Evolutionary conservation across 2,888 invertebrate genomes (phyloP).

Genomic region (Dicycla oo): DNA sequence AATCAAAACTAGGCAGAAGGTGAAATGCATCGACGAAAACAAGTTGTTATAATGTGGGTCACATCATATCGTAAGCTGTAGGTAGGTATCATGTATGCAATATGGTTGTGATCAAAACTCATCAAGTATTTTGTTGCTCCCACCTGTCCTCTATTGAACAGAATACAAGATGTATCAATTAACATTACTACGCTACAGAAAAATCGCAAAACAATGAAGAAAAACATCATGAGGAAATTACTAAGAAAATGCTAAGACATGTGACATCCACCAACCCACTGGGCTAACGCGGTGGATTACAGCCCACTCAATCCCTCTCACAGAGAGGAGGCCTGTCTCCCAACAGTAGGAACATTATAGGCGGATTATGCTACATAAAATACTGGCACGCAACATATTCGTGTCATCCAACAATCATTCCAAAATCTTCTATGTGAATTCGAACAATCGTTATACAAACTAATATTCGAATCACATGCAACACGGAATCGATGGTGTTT

Average conservation of each 20-base stretch:
- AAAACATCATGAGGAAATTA: too few species aligned
- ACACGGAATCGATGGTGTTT: conserved; percentile 53
- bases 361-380: not conserved
- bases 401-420: conserved; percentile 23
- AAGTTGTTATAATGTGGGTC: conserved; percentile 40
- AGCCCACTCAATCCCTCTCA: too few species aligned
- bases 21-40: conserved; percentile 39
- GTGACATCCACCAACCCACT: too few species aligned
- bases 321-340: too few species aligned
- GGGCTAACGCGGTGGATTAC: too few species aligned
- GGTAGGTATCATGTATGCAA: conserved; percentile 5
- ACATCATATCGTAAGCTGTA: conserved; percentile 21
- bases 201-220: not conserved
- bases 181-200: not conserved
- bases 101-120: conserved; percentile 25
- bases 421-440: conserved; percentile 12
- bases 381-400: conserved; percentile 12
- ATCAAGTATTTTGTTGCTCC: conserved; percentile 13
- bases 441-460: conserved; percentile 21
- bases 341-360: too few species aligned
- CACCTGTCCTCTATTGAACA: conserved; percentile 9
- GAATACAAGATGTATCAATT: conserved; percentile 2
- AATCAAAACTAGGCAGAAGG: conserved; percentile 29
- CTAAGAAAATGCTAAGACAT: too few species aligned
- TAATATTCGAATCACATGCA: conserved; percentile 31